Base-by-base conservation (phyloP, 2,113 vertebrate genomes). In the mouse (Mus musculus) region DNA sequence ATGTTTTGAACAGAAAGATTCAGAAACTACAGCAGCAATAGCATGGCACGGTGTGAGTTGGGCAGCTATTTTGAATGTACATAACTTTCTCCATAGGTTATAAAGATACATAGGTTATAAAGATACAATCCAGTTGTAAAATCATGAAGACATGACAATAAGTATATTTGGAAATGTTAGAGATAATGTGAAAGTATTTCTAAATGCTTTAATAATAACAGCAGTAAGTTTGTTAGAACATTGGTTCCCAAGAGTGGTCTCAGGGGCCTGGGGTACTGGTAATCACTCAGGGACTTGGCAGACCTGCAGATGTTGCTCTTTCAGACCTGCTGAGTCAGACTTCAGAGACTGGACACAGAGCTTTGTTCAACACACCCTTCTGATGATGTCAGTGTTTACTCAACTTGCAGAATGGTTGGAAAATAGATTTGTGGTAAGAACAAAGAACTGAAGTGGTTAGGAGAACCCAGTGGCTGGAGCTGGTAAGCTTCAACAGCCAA, bases 91-190 rank as follows among this genome's bases (percentile, higher is more conserved):
- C 81, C 10, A 22, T 56, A 67, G 89, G 30, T 95, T 73, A 46
- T 36, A 20, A 93, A 81, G 42, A 91, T 36, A 93, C 88, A 84
- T 96, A 36, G 49, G 49, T 7, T 49, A 49, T 49, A 49, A 49
- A 49, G 49, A 49, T 20, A 81, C 61, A 89, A 39, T 92, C 78
- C 78, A 91, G 22, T 36, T 91, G 65, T 63, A 91, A 36, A 78
- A 46, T 90, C 88, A 46, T 90, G 91, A 90, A 93, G 49, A 69
- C 5, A 61, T 54, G 72, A 63, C 61, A 92, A 5, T 39, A 86
- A 17, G 71, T 92, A 11, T 76, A 87, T 82, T 88, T 89, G 54
- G 3, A 95, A 95, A 65, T 89, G 16, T 87, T 87, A 67, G 14
- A 46, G 17, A 7, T 67, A 49, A 16, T 87, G 65, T 67, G 56